Evolutionary conservation across 2,113 vertebrate species (phyloP).

Genomic region (Hemibagrus wyckioides): DNA sequence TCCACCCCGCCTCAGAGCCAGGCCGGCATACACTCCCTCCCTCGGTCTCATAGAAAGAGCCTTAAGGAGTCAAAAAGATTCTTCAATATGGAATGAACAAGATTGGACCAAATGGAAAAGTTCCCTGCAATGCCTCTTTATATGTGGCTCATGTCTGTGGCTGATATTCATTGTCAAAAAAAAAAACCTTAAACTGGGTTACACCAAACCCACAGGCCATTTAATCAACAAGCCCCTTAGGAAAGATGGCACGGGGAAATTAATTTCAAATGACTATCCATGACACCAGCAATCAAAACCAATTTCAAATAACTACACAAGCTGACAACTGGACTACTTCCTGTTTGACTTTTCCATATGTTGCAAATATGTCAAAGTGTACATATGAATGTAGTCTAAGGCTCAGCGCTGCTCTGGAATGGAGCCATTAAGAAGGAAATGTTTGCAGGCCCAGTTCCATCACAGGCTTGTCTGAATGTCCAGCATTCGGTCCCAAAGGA

Average conservation of each 20-base stretch:
- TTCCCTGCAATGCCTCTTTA: background rate
- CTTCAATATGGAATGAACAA: background rate
- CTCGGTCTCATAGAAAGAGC: constrained; percentile 5
- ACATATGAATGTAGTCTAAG: background rate
- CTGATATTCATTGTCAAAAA: constrained; percentile 46
- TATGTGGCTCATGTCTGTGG: constrained; percentile 1
- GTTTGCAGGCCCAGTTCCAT: constrained; percentile 34
- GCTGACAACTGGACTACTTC: background rate
- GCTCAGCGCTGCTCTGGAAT: background rate
- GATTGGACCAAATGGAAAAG: background rate
- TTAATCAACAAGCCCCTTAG: constrained; percentile 46
- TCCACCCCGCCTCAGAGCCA: constrained; percentile 56
- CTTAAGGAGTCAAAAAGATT: constrained; percentile 31
- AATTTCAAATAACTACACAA: background rate
- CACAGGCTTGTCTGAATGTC: constrained; percentile 28
- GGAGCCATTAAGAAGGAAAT: constrained; percentile 25
- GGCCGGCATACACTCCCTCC: constrained; percentile 35
- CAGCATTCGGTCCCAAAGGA: constrained; percentile 49
- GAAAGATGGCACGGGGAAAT: constrained; percentile 27
- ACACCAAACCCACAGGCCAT: constrained; percentile 54
- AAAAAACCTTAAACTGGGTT: constrained; percentile 55
- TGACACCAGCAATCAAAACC: constrained; percentile 7
- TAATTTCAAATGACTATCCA: constrained; percentile 7
- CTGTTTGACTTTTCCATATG: background rate
- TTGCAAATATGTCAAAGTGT: constrained; percentile 2